Evolutionary conservation across 2,888 invertebrate genomes (phyloP), one percentile per base, ranked within the genome.

Genomic region (Galerucella nymphaeae): DNA sequence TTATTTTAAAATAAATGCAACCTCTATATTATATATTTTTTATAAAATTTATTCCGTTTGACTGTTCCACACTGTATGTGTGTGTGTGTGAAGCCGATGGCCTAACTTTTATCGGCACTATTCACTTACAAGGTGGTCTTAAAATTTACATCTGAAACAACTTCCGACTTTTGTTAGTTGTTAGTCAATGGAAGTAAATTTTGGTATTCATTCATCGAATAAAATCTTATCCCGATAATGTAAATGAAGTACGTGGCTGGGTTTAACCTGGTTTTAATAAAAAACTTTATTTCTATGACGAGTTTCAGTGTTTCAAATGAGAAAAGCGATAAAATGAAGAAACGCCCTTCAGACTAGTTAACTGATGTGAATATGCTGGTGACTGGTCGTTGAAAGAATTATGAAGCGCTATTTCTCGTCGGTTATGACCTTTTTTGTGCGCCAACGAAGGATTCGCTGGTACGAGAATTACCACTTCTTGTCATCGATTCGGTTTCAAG

Each of bases 391-490:
- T 73, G 70, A 72, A 75, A 75, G 80, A 83, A 79, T 82, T 82
- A 83, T 80, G 82, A 83, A 78, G 83, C 83, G 83, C 80, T 80
- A 81, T 78, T 76, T 80, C 62, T 75, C 78, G 79, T 80, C 79
- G 80, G 77, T 80, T 80, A 81, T 81, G 82, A 80, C 75, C 80
- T 81, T 83, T 83, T 83, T 82, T 82, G 81, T 13, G 30, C 77
- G 69, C 75, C 79, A 80, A 80, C 80, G 81, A 82, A 80, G 79
- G 77, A 81, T 80, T 80, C 78, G 77, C 79, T 74, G 45, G 77
- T 78, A 82, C 79, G 80, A 81, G 83, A 82, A 82, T 82, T 82
- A 81, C 82, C 81, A 81, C 82, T 82, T 82, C 81, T 82, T 83
- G 80, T 78, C 78, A 77, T 80, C 81, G 80, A 81, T 82, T 81